Evolutionary conservation across 2,113 vertebrate species (phyloP).

Genomic region (Oreochromis niloticus): DNA sequence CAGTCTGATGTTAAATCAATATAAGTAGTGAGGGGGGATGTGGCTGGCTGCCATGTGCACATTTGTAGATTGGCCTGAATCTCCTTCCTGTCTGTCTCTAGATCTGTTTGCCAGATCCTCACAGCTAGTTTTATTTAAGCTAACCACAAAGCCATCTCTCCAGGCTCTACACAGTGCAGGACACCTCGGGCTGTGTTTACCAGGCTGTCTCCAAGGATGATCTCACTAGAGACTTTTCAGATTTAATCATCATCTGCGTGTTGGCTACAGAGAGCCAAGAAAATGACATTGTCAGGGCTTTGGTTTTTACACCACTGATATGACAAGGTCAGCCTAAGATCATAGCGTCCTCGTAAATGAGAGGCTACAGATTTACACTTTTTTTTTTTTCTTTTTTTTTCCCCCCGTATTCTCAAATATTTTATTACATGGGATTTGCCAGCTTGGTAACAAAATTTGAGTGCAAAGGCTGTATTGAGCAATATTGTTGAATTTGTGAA

Average conservation of each 20-base stretch:
- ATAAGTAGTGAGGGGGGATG: neutral
- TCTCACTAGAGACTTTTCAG: neutral
- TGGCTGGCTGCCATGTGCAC: slow-evolving; percentile 42
- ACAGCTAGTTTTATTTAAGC: neutral
- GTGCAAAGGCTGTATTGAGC: neutral
- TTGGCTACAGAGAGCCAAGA: neutral
- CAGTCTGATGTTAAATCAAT: neutral
- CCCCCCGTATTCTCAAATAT: neutral
- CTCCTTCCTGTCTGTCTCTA: neutral
- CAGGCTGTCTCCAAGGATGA: neutral
- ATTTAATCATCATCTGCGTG: neutral
- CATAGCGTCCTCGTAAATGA: neutral
- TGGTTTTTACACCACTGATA: neutral
- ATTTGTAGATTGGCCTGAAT: slow-evolving; percentile 12
- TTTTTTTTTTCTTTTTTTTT: neutral
- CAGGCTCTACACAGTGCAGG: neutral
- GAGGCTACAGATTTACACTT: neutral
- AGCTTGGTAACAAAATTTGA: neutral
- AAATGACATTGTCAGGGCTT: neutral
- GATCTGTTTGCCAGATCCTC: neutral
- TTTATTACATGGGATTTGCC: neutral
- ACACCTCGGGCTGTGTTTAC: neutral
- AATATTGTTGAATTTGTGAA: neutral
- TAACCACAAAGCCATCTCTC: neutral
- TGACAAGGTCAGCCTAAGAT: neutral